Conservation (phyloP, 2,113 vertebrate species). For the Dissostichus mawsoni region DNA sequence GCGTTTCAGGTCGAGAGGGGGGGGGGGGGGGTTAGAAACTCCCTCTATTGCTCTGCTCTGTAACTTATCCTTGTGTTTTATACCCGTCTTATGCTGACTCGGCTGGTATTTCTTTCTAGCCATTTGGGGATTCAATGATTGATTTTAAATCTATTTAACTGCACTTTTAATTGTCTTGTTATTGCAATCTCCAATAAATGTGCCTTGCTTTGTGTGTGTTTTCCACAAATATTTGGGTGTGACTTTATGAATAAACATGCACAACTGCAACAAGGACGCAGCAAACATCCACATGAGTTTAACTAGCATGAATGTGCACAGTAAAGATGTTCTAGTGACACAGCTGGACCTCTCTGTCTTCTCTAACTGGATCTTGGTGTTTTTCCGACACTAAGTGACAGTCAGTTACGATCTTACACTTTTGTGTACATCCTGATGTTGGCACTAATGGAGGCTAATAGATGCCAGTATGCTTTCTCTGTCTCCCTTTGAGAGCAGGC, state of each 20-base stretch:
- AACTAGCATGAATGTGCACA: background rate
- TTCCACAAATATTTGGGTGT: background rate
- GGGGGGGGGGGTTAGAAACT: too few relatives aligned
- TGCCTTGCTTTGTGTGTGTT: too few relatives aligned
- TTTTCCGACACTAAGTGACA: conserved; percentile 23
- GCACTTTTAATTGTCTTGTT: too few relatives aligned
- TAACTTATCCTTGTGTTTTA: too few relatives aligned
- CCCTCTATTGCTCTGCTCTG: too few relatives aligned
- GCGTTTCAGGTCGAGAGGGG: too few relatives aligned
- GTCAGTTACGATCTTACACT: conserved; percentile 33
- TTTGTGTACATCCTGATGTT: background rate
- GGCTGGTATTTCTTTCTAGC: too few relatives aligned
- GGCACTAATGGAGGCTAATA: conserved; percentile 60
- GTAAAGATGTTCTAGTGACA: background rate
- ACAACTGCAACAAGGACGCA: background rate
- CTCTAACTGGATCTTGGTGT: conserved; percentile 13
- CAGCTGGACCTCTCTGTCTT: conserved; percentile 29
- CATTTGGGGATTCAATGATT: too few relatives aligned
- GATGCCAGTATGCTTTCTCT: conserved; percentile 10
- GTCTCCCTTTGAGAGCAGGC: conserved; percentile 17
- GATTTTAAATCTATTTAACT: too few relatives aligned
- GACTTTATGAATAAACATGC: background rate
- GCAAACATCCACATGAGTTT: background rate
- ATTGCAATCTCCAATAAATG: too few relatives aligned
- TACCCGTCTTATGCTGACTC: too few relatives aligned